Base-by-base conservation (phyloP, 2,797 vertebrate species). In the Semaprochilodus insignis region DNA sequence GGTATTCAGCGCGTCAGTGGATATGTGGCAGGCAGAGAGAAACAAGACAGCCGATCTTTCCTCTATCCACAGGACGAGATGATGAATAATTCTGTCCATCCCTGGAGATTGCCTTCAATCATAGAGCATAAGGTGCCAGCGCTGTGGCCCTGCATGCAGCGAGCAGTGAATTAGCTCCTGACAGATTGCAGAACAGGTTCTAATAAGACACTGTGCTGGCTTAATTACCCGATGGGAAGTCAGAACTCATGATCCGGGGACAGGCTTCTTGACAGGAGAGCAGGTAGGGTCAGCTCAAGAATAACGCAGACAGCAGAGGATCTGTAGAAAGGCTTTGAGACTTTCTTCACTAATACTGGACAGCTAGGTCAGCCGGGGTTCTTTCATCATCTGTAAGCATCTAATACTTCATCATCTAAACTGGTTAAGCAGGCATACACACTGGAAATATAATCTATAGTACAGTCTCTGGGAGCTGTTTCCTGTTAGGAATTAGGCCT, bases 41-140 rank as follows among this genome's bases (percentile, higher is more conserved):
- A 87, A 89, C 90, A 89, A 77, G 83, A 54, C 57, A 83, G 83
- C 74, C 34, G 54, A 78, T 77, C 65, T 94, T 91, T 93, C 92
- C 92, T 90, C 90, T 93, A 92, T 92, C 91, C 87, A 82, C 85
- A 90, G 90, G 90, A 94, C 89, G 85, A 83, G 79, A 93, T 92
- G 88, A 91, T 94, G 94, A 95, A 95, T 95, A 95, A 95, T 94
- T 95, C 92, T 89, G 87, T 82, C 57, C 86, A 91, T 94, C 92
- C 93, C 93, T 85, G 85, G 93, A 94, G 94, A 94, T 94, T 93
- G 93, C 92, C 93, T 94, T 95, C 93, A 95, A 94, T 94, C 93
- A 94, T 69, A 88, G 92, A 93, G 92, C 93, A 94, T 94, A 94
- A 95, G 94, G 93, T 94, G 94, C 91, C 94, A 93, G 88, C 88